Percentiles rank a stretch among this genome's conserved stretches.
These are phyloP conservation scores for Caenorhabditis briggsae DNA, from an alignment of 1,140 invertebrate genomes.

Conservation along the genomic window DNA sequence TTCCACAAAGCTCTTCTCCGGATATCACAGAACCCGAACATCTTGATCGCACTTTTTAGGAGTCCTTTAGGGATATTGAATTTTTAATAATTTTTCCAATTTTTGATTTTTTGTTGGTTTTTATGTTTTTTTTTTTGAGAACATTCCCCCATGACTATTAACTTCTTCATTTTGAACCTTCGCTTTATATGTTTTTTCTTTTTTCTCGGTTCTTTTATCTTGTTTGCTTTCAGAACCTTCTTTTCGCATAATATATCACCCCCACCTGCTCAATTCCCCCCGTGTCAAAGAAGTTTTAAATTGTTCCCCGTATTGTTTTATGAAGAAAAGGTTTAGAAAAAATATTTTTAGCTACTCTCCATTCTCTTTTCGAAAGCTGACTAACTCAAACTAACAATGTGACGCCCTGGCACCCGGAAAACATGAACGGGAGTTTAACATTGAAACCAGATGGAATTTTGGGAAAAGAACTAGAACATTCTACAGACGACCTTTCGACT, in stretches of 20 bases:
- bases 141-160: slow-evolving; percentile 24
- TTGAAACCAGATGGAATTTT: slow-evolving; percentile 44
- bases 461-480: slow-evolving; percentile 21
- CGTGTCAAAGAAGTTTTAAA: slow-evolving; percentile 26
- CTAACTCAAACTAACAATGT: slow-evolving; percentile 28
- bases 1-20: neutral
- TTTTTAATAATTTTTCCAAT: neutral
- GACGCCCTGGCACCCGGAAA: slow-evolving; percentile 9
- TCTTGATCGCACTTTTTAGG: slow-evolving; percentile 25
- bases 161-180: neutral
- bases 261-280: neutral
- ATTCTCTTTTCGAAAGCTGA: neutral
- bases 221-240: neutral
- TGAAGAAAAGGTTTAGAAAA: neutral
- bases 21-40: neutral
- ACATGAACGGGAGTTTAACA: slow-evolving; percentile 23
- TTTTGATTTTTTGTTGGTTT: slow-evolving; percentile 31
- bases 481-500: slow-evolving; percentile 31
- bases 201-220: neutral
- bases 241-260: neutral
- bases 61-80: neutral
- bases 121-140: slow-evolving; percentile 4
- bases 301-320: neutral
- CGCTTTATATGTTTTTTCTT: neutral
- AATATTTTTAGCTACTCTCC: neutral